Conservation (phyloP, 2,888 invertebrate species). For the Metellina segmentata region DNA sequence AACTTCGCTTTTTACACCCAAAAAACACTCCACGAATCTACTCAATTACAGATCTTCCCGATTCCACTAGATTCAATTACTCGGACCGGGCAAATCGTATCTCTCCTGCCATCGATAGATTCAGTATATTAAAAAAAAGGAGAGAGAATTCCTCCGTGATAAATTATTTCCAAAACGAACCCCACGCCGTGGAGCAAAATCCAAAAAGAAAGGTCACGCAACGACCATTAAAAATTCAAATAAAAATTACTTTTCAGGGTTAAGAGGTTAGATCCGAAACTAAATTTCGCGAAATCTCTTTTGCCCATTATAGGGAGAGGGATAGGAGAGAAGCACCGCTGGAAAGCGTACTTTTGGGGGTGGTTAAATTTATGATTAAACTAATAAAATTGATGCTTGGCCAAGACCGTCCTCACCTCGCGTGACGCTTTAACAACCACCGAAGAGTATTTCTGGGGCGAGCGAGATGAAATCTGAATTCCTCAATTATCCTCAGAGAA, state of each 20-base stretch:
- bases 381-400: constrained; percentile 68
- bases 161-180: constrained; percentile 14
- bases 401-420: constrained; percentile 52
- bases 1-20: neutral
- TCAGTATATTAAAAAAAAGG: neutral
- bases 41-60: neutral
- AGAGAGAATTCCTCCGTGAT: neutral
- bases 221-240: constrained; percentile 65
- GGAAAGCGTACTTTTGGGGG: constrained; percentile 27
- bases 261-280: constrained; percentile 46
- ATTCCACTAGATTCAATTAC: constrained; percentile 21
- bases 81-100: neutral
- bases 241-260: constrained; percentile 67
- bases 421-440: constrained; percentile 49
- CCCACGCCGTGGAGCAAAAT: neutral
- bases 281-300: constrained; percentile 29
- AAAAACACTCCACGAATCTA: neutral
- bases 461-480: constrained; percentile 60
- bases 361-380: constrained; percentile 67
- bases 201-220: constrained; percentile 35
- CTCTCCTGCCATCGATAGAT: neutral
- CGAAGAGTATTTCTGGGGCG: constrained; percentile 31
- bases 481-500: constrained; percentile 58
- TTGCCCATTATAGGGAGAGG: constrained; percentile 29
- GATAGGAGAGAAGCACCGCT: constrained; percentile 58